Base-by-base conservation (phyloP, 1,140 invertebrate genomes). In the Cyrtorhinus lividipennis region DNA sequence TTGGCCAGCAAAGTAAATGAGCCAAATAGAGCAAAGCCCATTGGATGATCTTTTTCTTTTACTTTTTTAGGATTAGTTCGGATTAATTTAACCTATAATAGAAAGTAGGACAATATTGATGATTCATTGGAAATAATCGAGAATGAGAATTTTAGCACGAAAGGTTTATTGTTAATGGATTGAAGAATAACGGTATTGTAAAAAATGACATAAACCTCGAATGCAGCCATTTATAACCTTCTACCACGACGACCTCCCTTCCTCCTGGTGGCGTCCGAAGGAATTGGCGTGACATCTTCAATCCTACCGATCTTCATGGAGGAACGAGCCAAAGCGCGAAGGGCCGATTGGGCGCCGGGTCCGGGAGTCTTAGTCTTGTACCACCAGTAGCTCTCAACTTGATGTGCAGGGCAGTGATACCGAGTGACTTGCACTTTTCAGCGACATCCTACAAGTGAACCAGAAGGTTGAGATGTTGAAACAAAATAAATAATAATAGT, bases 271-370 rank as follows among this genome's bases (percentile, higher is more conserved):
- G 91, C 91, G 77, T 99, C 97, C 64, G 95, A 96, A 72, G 97
- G 97, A 77, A 99, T 97, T 13, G 97, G 97, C 8, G 96, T 99
- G 0, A 99, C 97, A 83, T 99, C 97, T 78, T 93, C 94, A 76
- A 99, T 99, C 69, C 96, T 85, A 46, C 97, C 97, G 76, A 99
- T 99, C 76, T 98, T 98, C 91, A 99, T 99, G 67, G 90, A 93
- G 56, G 95, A 93, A 77, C 97, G 90, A 69, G 97, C 97, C 65
- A 99, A 80, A 72, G 97, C 96, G 68, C 97, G 81, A 1, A 99
- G 81, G 59, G 97, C 97, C 57, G 94, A 96, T 75, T 99, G 97
- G 57, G 96, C 97, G 69, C 96, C 96, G 30, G 96, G 97, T 73
- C 97, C 96, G 56, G 94, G 94, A 1, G 93, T 97, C 77, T 97